These are phyloP conservation scores for Nymphalis c-album DNA, from an alignment of 2,888 invertebrate species.

Conservation along the genomic window DNA sequence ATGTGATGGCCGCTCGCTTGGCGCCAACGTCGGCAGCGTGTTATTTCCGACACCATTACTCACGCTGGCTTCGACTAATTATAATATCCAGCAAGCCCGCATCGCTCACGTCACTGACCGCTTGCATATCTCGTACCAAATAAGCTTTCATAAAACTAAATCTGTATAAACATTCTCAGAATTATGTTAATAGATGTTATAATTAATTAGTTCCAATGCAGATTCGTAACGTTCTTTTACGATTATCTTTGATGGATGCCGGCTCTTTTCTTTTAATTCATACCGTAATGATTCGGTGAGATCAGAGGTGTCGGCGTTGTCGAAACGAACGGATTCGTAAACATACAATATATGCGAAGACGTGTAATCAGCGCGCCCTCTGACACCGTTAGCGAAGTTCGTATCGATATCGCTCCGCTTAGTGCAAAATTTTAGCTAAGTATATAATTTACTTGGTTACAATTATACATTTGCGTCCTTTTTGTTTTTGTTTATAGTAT, in stretches of 20 bases:
- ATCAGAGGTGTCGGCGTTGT: conserved; percentile 64
- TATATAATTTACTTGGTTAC: background rate
- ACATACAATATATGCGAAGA: conserved; percentile 49
- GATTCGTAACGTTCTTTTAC: conserved; percentile 23
- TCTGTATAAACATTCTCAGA: conserved; percentile 29
- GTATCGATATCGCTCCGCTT: conserved; percentile 31
- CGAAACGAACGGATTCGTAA: conserved; percentile 58
- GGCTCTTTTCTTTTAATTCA: conserved; percentile 52
- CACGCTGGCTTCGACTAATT: conserved; percentile 78
- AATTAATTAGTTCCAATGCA: conserved; percentile 25
- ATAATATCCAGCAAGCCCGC: conserved; percentile 74
- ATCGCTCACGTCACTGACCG: conserved; percentile 63
- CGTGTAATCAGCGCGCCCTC: conserved; percentile 68
- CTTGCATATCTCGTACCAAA: conserved; percentile 50
- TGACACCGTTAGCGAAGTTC: conserved; percentile 62
- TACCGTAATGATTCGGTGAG: conserved; percentile 57
- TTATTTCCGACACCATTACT: conserved; percentile 80
- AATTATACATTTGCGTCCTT: background rate
- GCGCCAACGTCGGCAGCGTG: conserved; percentile 75
- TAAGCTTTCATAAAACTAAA: conserved; percentile 38
- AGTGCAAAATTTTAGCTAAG: conserved; percentile 19
- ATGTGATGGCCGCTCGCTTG: conserved; percentile 65
- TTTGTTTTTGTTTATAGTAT: too few species aligned
- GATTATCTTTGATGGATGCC: conserved; percentile 44
- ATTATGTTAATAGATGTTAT: conserved; percentile 27